phyloP scores from a whole-genome alignment of 2,797 vertebrate genomes.

The Lindbergichthys nudifrons region DNA sequence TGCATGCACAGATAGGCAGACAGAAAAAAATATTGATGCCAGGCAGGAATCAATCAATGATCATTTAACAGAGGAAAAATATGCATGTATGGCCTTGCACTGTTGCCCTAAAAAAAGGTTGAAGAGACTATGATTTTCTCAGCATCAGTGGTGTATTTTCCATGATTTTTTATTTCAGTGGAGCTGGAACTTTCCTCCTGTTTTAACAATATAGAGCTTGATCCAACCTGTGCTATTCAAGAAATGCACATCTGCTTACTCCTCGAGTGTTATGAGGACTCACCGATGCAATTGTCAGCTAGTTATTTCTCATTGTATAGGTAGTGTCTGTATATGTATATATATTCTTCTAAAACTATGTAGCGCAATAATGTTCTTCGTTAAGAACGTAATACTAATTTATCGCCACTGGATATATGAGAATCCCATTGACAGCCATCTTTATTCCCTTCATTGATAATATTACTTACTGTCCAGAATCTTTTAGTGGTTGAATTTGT shows the following conservation, averaged over 20 bases:
- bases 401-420: background rate
- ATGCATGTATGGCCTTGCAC: constrained; percentile 37
- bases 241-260: constrained; percentile 60
- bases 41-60: constrained; percentile 56
- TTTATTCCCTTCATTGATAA: background rate
- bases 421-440: no score
- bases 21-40: constrained; percentile 25
- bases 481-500: background rate
- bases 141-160: constrained; percentile 32
- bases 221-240: constrained; percentile 60
- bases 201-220: constrained; percentile 43
- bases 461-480: background rate
- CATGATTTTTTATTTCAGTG: constrained; percentile 18
- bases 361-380: background rate
- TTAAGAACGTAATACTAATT: background rate
- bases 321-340: background rate
- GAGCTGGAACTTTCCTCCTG: constrained; percentile 33
- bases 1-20: constrained; percentile 38
- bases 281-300: background rate
- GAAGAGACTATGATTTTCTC: no score
- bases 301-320: constrained; percentile 8
- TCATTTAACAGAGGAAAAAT: constrained; percentile 38
- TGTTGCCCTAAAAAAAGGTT: background rate
- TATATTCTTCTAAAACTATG: background rate
- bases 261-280: constrained; percentile 27